These are phyloP conservation scores for Setipinna tenuifilis DNA, from an alignment of 2,797 vertebrate species.

Conservation along the genomic window DNA sequence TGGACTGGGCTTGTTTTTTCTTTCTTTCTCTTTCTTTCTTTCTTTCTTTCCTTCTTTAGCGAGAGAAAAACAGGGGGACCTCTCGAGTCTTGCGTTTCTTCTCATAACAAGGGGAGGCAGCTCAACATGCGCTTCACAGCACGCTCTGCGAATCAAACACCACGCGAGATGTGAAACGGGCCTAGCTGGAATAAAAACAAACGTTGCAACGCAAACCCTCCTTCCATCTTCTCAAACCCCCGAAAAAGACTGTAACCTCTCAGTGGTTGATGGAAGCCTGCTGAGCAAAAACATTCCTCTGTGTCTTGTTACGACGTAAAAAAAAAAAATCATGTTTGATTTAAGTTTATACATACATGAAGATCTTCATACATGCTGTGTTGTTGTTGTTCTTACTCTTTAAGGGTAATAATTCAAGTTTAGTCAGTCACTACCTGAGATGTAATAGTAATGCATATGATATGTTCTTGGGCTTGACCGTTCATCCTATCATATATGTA, in stretches of 20 bases:
- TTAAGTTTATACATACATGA: neutral
- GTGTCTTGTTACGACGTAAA: neutral
- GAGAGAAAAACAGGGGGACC: neutral
- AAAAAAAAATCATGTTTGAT: neutral
- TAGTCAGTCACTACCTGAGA: too few relatives aligned
- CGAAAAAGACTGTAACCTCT: neutral
- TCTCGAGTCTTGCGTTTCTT: neutral
- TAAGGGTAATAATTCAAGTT: neutral
- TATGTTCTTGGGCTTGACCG: too few relatives aligned
- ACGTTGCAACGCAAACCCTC: neutral
- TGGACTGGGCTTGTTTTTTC: too few relatives aligned
- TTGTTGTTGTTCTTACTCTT: neutral
- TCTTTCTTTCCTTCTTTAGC: neutral
- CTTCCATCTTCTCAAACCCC: neutral
- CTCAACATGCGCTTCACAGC: neutral
- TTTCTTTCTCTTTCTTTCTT: neutral
- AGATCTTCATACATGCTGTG: neutral
- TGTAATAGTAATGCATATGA: too few relatives aligned
- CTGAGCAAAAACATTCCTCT: neutral
- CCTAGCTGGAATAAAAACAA: conserved; percentile 10
- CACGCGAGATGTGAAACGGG: neutral
- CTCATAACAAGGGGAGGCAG: conserved; percentile 13
- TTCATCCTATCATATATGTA: too few relatives aligned
- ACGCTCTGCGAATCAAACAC: neutral
- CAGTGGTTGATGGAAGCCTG: neutral